phyloP scores from a whole-genome alignment of 2,888 invertebrate genomes.

The Corythucha ciliata region DNA sequence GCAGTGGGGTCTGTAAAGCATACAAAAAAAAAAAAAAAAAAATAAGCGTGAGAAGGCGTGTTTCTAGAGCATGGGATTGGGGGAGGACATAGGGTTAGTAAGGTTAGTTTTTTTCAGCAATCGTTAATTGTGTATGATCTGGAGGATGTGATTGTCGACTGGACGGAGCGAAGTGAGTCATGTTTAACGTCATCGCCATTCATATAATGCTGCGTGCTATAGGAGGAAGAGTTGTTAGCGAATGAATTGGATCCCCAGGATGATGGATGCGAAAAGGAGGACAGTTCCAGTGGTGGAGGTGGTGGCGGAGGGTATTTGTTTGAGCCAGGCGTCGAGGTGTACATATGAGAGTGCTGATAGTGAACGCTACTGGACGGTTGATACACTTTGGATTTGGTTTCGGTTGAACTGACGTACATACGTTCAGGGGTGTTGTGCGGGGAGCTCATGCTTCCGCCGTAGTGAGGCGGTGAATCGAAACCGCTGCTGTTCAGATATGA shows the following conservation, averaged over 20 bases:
- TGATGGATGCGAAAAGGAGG: constrained; percentile 1
- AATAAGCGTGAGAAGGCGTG: too few species aligned
- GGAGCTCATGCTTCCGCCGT: constrained; percentile 9
- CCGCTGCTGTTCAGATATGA: constrained; percentile 18
- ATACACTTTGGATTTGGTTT: constrained; percentile 30
- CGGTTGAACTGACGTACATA: constrained; percentile 31
- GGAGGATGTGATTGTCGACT: constrained; percentile 27
- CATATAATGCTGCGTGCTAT: constrained; percentile 18
- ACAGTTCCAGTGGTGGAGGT: constrained; percentile 17
- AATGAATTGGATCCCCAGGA: constrained; percentile 9
- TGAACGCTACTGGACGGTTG: not conserved
- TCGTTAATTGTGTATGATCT: constrained; percentile 27
- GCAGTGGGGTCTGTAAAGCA: too few species aligned
- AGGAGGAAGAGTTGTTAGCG: constrained; percentile 18
- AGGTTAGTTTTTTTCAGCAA: too few species aligned
- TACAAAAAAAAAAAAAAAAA: too few species aligned
- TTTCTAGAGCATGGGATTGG: too few species aligned
- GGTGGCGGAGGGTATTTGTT: constrained; percentile 20
- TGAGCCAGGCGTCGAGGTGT: constrained; percentile 22
- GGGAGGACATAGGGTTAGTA: too few species aligned
- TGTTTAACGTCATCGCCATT: constrained; percentile 24
- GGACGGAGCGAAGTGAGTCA: constrained; percentile 25
- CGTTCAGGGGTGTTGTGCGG: constrained; percentile 19
- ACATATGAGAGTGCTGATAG: not conserved
- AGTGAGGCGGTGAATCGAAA: constrained; percentile 16